Evolutionary conservation across 2,888 invertebrate genomes (phyloP), one percentile per base, ranked within the genome.

Genomic region (Heliconius sara): DNA sequence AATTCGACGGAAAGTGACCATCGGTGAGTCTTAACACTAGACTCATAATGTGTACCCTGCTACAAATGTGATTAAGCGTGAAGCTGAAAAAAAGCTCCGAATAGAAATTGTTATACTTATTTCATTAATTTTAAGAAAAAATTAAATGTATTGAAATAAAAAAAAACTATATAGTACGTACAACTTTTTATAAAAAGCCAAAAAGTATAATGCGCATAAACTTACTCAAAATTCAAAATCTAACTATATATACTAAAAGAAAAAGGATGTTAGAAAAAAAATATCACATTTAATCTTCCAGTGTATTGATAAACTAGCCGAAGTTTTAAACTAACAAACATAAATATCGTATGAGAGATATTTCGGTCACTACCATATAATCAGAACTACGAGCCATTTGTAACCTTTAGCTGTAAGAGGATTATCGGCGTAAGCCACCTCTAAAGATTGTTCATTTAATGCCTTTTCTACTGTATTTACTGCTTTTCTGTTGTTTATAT

Each of bases 401-500:
- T 76, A 70, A 70, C 70, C 70, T 79, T 75, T 70, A 75, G 74
- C 74, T 73, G 60, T 75, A 79, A 76, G 63, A 65, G 79, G 63
- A 63, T 79, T 79, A 79, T 47, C 75, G 47, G 47, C 75, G 68
- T 79, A 76, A 75, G 63, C 70, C 63, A 57, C 70, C 75, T 79
- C 65, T 27, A 39, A 75, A 65, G 47, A 75, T 75, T 75, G 75
- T 75, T 65, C 75, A 75, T 65, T 75, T 75, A 75, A 75, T 75
- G 75, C 75, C 75, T 75, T 75, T 39, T 63, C 27, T 75, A 43
- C 43, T 75, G 63, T 75, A 65, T 65, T 75, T 39, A 60, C 34
- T 65, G 60, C 27, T 43, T 47, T 75, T 47, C 75, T 27, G 39
- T 63, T 65, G n/a, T 75, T 75, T 47, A 65, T 65, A 25, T 60